phyloP scores from a whole-genome alignment of 2,888 invertebrate species.

The Cancer borealis region DNA sequence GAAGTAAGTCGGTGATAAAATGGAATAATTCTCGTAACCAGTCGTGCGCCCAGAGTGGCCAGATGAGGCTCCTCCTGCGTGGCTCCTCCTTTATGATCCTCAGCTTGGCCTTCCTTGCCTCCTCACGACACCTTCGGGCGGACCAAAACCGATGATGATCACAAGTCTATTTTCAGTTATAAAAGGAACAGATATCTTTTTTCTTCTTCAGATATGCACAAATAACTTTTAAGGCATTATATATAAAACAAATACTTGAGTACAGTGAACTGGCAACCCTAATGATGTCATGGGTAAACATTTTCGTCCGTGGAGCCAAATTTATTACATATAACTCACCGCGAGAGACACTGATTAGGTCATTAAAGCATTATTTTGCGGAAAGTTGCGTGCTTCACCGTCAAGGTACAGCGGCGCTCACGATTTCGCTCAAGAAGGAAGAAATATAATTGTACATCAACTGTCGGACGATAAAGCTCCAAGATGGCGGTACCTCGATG shows the following conservation, averaged over 20 bases:
- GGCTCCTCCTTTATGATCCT: neutral
- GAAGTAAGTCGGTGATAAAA: constrained; percentile 6
- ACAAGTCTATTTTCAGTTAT: neutral
- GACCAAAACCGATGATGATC: neutral
- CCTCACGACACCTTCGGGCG: neutral
- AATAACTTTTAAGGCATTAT: neutral
- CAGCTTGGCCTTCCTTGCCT: neutral
- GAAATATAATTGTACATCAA: constrained; percentile 39
- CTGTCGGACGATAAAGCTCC: constrained; percentile 25
- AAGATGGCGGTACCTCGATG: constrained; percentile 17
- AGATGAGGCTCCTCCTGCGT: neutral
- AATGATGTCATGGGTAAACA: constrained; percentile 37
- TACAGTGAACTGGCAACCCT: constrained; percentile 6
- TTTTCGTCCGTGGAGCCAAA: constrained; percentile 6
- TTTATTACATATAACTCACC: constrained; percentile 37
- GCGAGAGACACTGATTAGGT: constrained; percentile 40
- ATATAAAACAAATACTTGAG: constrained; percentile 4
- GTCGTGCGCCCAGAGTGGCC: neutral
- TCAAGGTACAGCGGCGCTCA: constrained; percentile 40
- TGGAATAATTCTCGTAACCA: constrained; percentile 9
- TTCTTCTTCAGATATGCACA: neutral
- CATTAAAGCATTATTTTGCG: constrained; percentile 37
- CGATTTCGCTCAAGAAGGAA: constrained; percentile 40
- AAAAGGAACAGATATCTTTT: neutral
- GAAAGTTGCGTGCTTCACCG: constrained; percentile 32